Evolutionary conservation across 2,113 vertebrate genomes (phyloP).

Genomic region (Prunella fulvescens): DNA sequence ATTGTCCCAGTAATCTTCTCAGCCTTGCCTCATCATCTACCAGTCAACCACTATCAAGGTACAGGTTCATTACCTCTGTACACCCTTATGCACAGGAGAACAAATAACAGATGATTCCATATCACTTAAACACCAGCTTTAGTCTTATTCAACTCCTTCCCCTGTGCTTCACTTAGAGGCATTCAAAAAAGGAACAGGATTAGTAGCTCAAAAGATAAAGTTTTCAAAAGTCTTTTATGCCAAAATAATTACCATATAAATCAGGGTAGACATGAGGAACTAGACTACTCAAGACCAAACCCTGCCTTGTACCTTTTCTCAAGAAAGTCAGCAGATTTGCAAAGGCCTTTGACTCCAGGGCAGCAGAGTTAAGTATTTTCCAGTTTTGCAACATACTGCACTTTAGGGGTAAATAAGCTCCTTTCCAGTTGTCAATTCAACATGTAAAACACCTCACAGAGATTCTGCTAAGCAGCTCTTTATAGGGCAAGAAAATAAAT

Average conservation of each 20-base stretch:
- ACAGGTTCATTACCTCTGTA: background rate
- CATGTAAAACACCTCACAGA: conserved; percentile 26
- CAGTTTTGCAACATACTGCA: conserved; percentile 33
- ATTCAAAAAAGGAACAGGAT: background rate
- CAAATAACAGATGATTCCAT: background rate
- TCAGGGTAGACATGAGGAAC: background rate
- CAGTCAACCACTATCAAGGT: background rate
- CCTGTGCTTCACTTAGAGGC: background rate
- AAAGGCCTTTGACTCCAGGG: background rate
- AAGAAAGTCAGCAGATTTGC: background rate
- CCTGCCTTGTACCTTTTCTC: background rate
- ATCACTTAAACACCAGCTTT: background rate
- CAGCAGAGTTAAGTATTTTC: conserved; percentile 17
- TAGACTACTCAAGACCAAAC: background rate
- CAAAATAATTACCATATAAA: background rate
- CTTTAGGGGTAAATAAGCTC: conserved; percentile 28
- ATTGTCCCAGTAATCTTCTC: background rate
- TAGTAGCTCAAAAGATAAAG: background rate
- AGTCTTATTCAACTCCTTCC: background rate
- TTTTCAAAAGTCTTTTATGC: background rate
- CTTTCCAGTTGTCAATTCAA: conserved; percentile 24
- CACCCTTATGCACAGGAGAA: background rate
- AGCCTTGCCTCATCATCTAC: background rate
- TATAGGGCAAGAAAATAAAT: conserved; percentile 29
- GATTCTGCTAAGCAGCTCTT: conserved; percentile 37